Conservation (phyloP, 2,797 vertebrate genomes). For the Lacerta agilis region DNA sequence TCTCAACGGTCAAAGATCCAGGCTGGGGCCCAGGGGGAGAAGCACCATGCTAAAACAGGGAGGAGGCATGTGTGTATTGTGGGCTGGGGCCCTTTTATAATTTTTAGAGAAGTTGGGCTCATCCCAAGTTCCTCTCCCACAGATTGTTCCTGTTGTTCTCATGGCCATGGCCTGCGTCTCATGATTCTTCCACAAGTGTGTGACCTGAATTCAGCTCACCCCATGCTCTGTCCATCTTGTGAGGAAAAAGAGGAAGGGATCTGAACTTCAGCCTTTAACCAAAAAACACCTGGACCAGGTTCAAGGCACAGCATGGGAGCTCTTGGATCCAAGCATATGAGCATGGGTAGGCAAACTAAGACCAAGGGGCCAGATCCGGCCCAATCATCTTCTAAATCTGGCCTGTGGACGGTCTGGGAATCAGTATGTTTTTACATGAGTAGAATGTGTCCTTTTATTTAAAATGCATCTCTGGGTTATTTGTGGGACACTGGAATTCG, state of each 20-base stretch:
- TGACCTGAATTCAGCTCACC: slow-evolving; percentile 37
- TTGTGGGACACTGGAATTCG: too few species aligned
- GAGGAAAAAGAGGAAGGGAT: too few species aligned
- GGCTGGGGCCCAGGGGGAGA: not conserved
- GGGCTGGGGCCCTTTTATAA: slow-evolving; percentile 82
- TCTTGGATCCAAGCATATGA: too few species aligned
- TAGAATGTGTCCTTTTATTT: too few species aligned
- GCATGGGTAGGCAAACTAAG: too few species aligned
- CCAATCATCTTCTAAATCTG: too few species aligned
- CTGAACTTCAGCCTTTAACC: not conserved
- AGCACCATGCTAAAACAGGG: not conserved
- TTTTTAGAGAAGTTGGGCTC: slow-evolving; percentile 87
- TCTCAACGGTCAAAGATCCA: slow-evolving; percentile 73
- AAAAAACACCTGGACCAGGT: not conserved
- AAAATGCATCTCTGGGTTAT: too few species aligned
- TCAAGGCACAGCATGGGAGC: not conserved
- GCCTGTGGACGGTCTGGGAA: too few species aligned
- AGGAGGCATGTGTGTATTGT: slow-evolving; percentile 49
- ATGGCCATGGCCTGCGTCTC: slow-evolving; percentile 59
- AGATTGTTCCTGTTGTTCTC: slow-evolving; percentile 87
- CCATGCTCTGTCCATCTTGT: not conserved
- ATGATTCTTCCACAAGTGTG: slow-evolving; percentile 55
- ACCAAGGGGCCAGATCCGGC: too few species aligned
- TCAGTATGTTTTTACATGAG: too few species aligned
- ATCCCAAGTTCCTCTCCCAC: slow-evolving; percentile 83